Conservation (phyloP, 2,113 vertebrate genomes). For the Falco punctatus region DNA sequence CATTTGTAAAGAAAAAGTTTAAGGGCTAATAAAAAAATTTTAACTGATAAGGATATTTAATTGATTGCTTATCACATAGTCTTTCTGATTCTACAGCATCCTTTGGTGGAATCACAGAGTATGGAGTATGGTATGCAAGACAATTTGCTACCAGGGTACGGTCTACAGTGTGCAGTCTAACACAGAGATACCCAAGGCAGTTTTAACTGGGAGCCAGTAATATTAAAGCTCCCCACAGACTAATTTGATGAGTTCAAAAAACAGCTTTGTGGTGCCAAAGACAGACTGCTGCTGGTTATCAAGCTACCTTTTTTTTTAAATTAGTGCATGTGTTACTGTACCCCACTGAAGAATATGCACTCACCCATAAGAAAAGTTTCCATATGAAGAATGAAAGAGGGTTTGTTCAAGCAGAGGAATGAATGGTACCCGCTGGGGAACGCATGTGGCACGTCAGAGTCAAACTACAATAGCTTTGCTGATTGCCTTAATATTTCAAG, state of each 20-base stretch:
- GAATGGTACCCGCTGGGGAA: background rate
- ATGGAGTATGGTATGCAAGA: background rate
- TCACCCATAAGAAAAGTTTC: background rate
- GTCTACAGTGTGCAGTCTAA: background rate
- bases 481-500: background rate
- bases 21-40: background rate
- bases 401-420: background rate
- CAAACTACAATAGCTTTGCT: background rate
- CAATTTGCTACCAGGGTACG: background rate
- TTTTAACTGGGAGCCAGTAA: background rate
- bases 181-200: background rate
- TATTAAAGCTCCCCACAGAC: background rate
- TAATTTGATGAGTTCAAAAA: background rate
- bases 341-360: background rate
- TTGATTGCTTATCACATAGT: background rate
- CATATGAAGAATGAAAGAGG: background rate
- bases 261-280: background rate
- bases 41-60: background rate
- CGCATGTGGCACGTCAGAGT: background rate
- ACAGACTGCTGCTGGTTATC: background rate
- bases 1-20: background rate
- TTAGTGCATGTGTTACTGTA: background rate
- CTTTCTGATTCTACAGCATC: background rate
- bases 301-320: background rate
- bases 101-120: background rate